A percentile compares a stretch with the other conserved stretches of the same genome.
These are phyloP conservation scores for Sinocyclocheilus grahami DNA, from an alignment of 2,113 vertebrate genomes.

Conservation along the genomic window DNA sequence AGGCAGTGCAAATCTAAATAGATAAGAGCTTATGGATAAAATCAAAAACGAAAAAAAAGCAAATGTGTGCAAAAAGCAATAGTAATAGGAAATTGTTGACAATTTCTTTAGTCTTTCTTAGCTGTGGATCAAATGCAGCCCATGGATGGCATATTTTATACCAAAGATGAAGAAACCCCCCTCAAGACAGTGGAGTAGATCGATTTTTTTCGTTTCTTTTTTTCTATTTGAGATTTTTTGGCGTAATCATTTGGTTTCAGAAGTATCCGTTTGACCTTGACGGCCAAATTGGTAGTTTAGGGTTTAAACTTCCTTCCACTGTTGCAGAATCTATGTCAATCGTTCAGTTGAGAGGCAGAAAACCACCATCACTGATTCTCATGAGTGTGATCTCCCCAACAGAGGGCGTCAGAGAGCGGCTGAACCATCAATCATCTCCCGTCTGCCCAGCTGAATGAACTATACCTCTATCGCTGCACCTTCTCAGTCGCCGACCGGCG, in stretches of 20 bases:
- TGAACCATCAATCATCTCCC: slow-evolving; percentile 34
- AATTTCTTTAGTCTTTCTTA: slow-evolving; percentile 98
- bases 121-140: slow-evolving; percentile 95
- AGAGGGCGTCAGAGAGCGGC: slow-evolving; percentile 49
- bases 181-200: slow-evolving; percentile 69
- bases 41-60: slow-evolving; percentile 84
- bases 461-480: slow-evolving; percentile 47
- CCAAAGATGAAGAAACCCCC: slow-evolving; percentile 96
- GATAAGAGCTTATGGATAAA: slow-evolving; percentile 86
- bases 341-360: slow-evolving; percentile 44
- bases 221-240: slow-evolving; percentile 58
- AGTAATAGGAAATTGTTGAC: slow-evolving; percentile 95
- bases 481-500: slow-evolving; percentile 22
- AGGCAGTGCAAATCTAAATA: slow-evolving; percentile 76
- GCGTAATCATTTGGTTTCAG: slow-evolving; percentile 65
- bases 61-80: slow-evolving; percentile 86
- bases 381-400: slow-evolving; percentile 48
- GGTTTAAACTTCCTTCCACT: slow-evolving; percentile 86
- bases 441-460: slow-evolving; percentile 28
- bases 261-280: slow-evolving; percentile 85
- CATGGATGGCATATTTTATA: slow-evolving; percentile 97
- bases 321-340: slow-evolving; percentile 67
- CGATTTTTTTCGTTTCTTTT: slow-evolving; percentile 60
- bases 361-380: slow-evolving; percentile 22
- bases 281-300: slow-evolving; percentile 83